phyloP scores from a whole-genome alignment of 1,140 invertebrate species.

The Scylla paramamosain region DNA sequence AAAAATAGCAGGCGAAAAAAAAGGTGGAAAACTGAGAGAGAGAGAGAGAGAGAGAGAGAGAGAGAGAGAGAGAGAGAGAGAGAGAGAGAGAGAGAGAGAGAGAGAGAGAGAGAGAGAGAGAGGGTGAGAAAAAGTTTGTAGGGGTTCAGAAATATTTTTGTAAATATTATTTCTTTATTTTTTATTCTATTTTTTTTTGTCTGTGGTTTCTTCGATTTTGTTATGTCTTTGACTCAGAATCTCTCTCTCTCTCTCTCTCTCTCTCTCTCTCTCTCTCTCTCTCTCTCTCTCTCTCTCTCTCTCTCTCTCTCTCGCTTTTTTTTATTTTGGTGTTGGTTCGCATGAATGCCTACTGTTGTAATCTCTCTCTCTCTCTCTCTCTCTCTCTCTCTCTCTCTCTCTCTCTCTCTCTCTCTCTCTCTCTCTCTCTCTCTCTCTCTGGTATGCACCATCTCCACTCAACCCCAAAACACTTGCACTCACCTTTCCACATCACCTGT shows the following conservation, averaged over 20 bases:
- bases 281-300: too few species aligned
- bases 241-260: not conserved
- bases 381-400: not conserved
- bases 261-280: not conserved
- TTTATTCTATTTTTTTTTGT: not conserved
- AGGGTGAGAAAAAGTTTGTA: too few species aligned
- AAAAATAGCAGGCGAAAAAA: not conserved
- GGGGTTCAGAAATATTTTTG: too few species aligned
- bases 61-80: too few species aligned
- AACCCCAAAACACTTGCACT: too few species aligned
- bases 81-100: too few species aligned
- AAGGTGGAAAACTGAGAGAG: not conserved
- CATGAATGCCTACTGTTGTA: too few species aligned
- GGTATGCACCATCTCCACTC: not conserved
- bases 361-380: constrained; percentile 14
- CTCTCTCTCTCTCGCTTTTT: too few species aligned
- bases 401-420: constrained; percentile 16
- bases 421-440: not conserved
- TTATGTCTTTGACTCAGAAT: too few species aligned
- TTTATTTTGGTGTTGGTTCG: too few species aligned
- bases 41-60: not conserved
- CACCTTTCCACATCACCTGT: too few species aligned
- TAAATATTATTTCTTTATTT: not conserved
- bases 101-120: too few species aligned
- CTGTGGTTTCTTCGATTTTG: not conserved